Evolutionary conservation across 2,113 vertebrate genomes (phyloP), one percentile per base, ranked within the genome.

Genomic region (Passer domesticus): DNA sequence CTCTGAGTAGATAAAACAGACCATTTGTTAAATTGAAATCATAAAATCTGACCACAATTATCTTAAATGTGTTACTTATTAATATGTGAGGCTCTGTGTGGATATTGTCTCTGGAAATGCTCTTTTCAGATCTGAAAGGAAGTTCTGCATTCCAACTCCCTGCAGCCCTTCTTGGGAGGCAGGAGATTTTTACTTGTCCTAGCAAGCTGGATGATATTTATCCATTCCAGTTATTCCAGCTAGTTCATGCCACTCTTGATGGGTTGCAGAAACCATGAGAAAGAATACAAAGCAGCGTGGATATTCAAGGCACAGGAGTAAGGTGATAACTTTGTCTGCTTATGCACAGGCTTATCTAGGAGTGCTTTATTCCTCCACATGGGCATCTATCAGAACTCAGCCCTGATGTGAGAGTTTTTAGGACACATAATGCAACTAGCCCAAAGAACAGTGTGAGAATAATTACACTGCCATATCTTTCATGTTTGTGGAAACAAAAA

Each of bases 21-120:
- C 4, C 35, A 47, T 88, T 39, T 84, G 19, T 83, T 80, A 76
- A 88, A 77, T 5, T 22, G 5, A 82, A 92, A 83, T 78, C 3
- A 49, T 94, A 93, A 91, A 74, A 59, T 67, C 24, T 83, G 24
- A 90, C 55, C 79, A 49, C 12, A 81, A 56, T 83, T 83, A 83
- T 70, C 43, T 80, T 75, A 77, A 85, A 80, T 68, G 53, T 92
- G 75, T 83, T 92, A 90, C 93, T 97, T 95, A 94, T 96, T 95
- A 91, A 96, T 95, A 90, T 72, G 23, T 49, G 58, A 96, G 70
- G 55, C 35, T 92, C 7, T 86, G 20, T 92, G 70, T 92, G 88
- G 74, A 95, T 94, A 85, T 86, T 95, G 41, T 94, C 72, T 96
- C 92, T 97, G 91, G 74, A 96, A 96, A 79, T 89, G 66, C 13